phyloP scores from a whole-genome alignment of 2,888 invertebrate species.

The Camponotus fellah region DNA sequence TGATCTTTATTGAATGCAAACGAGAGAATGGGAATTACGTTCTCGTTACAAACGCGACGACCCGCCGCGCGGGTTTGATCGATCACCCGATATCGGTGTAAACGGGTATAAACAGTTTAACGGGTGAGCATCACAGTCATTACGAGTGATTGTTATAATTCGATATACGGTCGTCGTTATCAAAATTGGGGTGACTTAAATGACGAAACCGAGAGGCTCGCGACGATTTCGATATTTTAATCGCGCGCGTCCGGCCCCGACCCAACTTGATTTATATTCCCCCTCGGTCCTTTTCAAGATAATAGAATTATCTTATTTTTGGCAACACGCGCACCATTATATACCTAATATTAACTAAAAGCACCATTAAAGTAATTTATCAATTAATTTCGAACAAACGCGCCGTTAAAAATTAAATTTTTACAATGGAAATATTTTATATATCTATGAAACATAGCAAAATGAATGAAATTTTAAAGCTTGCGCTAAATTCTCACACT shows the following conservation, averaged over 20 bases:
- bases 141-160: constrained; percentile 57
- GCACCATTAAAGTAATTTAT: constrained; percentile 19
- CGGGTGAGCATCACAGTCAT: constrained; percentile 54
- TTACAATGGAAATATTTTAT: neutral
- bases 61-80: constrained; percentile 45
- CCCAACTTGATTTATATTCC: constrained; percentile 29
- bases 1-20: constrained; percentile 56
- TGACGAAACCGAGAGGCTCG: constrained; percentile 46
- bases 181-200: constrained; percentile 57
- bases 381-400: constrained; percentile 8
- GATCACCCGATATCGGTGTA: constrained; percentile 56
- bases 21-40: constrained; percentile 57
- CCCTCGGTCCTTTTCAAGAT: constrained; percentile 17
- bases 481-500: neutral
- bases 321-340: neutral
- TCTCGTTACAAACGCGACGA: constrained; percentile 55
- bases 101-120: constrained; percentile 57
- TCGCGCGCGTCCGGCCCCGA: constrained; percentile 17
- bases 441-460: neutral
- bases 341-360: constrained; percentile 5
- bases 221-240: constrained; percentile 49
- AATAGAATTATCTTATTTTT: constrained; percentile 41
- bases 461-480: neutral
- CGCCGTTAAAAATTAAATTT: constrained; percentile 18
- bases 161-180: constrained; percentile 54